Base-by-base conservation (phyloP, 2,888 invertebrate species). In the Steromphala cineraria region DNA sequence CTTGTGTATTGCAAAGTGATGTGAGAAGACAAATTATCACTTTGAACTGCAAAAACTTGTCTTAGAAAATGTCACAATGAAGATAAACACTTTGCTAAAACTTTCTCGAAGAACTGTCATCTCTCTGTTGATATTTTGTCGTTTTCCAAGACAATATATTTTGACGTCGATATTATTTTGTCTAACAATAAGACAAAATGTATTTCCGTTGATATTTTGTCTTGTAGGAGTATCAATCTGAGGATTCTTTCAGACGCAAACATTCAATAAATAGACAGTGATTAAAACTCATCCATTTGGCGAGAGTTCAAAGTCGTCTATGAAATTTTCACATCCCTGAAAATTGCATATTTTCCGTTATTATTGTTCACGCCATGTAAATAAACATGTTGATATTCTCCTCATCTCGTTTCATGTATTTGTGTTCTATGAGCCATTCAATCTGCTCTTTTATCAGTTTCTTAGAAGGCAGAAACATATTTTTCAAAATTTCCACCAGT, bases 371-470 rank as follows among this genome's bases (percentile, higher is more conserved):
- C 53, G 99, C 98, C 96, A 99, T 97, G 94, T 99, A 99, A 93
- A 98, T 97, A 95, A 99, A 99, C 91, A 97, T 97, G 94, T 99
- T 99, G 93, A 99, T 98, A 94, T 99, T 98, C 89, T 98, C 97
- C 91, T 98, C 98, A 93, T 99, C 98, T 88, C 99, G 95, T 83
- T 96, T 95, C 96, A 99, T 98, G 94, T 99, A 99, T 94, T 98
- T 98, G 94, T 99, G 98, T 94, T 99, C 99, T 86, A 99, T 99
- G 67, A 99, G 96, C 99, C 99, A 99, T 94, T 99, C 99, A 78
- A 99, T 95, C 94, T 99, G 99, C 94, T 99, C 99, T 94, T 99
- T 99, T 90, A 99, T 99, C 97, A 99, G 97, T 94, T 99, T 99
- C 94, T 98, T 98, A 85, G 98, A 98, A 36, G 99, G 99, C 92